Evolutionary conservation across 2,113 vertebrate genomes (phyloP).

Genomic region (Erpornis zantholeuca): DNA sequence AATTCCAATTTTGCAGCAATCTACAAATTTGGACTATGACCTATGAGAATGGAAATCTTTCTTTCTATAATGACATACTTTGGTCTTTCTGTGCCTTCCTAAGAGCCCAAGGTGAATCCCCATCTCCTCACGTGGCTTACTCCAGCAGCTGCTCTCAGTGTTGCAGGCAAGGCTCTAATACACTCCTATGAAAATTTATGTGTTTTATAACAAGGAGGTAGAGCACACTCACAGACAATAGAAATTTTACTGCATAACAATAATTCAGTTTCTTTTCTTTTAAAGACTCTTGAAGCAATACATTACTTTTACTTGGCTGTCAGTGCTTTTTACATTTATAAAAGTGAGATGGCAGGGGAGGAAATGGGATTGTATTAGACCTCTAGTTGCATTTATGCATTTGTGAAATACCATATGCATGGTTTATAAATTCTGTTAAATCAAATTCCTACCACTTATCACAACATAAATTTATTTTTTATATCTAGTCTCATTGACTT

Average conservation of each 20-base stretch:
- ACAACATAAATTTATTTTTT: background rate
- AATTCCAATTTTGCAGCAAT: background rate
- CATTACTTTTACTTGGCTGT: conserved; percentile 15
- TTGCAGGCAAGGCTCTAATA: background rate
- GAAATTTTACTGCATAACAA: conserved; percentile 8
- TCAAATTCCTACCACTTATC: background rate
- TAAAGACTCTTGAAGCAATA: conserved; percentile 8
- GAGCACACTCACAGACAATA: background rate
- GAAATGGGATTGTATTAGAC: conserved; percentile 15
- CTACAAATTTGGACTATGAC: background rate
- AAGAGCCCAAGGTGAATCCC: background rate
- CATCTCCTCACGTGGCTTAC: background rate
- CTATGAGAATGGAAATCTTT: background rate
- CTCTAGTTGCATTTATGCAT: background rate
- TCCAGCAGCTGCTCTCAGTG: background rate
- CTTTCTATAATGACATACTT: background rate
- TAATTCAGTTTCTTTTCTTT: conserved; percentile 36
- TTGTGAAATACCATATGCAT: background rate
- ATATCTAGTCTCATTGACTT: background rate
- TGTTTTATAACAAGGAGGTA: background rate
- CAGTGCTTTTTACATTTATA: background rate
- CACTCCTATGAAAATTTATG: background rate
- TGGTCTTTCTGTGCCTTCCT: background rate
- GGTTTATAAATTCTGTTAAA: conserved; percentile 31
- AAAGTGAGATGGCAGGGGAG: background rate